Base-by-base conservation (phyloP, 2,888 invertebrate genomes). In the Scrobipalpa atriplicella region DNA sequence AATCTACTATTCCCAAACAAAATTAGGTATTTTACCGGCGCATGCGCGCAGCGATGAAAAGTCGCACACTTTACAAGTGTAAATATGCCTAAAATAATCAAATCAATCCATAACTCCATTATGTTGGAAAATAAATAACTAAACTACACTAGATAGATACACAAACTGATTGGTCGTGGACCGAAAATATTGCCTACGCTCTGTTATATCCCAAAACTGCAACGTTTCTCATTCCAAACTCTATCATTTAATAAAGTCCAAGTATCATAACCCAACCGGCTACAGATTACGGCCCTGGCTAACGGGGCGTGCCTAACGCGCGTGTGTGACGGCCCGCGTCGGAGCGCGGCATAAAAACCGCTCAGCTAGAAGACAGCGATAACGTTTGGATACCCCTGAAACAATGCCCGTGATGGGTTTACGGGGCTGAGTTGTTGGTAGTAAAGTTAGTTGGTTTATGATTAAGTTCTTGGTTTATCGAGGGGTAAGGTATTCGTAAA, bases 341-440 rank as follows among this genome's bases (percentile, higher is more conserved):
- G 73, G 75, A 75, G 75, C 39, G 62, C 77, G 74, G 76, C 75
- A 78, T 83, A 82, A 84, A 84, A 75, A 73, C 71, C 77, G 79
- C 73, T 80, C 78, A 73, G 54, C 76, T 74, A 77, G 80, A 77
- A 80, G 70, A 69, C 29, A 67, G 75, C 71, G 81, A 82, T 83
- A 81, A 73, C 76, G 67, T 70, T 13, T 9, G 58, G 58, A 38
- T 58, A 38, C 58, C 8, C 54, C 61, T 58, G 65, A 63, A 65
- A 65, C 62, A 67, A 38, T 58, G 38, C 38, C 2, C 16, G 16
- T 52, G 52, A 52, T 19, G 7, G 52, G 29, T 47, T 16, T 47
- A n/a, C 38, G 29, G 36, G 1, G 58, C 38, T 16, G 58, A 29
- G 29, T 13, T 13, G 38, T 16, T 16, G 58, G 58, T 29, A 36